Percentiles rank a stretch among this genome's conserved stretches.
phyloP scores from a whole-genome alignment of 2,797 vertebrate species.

The Acipenser ruthenus region DNA sequence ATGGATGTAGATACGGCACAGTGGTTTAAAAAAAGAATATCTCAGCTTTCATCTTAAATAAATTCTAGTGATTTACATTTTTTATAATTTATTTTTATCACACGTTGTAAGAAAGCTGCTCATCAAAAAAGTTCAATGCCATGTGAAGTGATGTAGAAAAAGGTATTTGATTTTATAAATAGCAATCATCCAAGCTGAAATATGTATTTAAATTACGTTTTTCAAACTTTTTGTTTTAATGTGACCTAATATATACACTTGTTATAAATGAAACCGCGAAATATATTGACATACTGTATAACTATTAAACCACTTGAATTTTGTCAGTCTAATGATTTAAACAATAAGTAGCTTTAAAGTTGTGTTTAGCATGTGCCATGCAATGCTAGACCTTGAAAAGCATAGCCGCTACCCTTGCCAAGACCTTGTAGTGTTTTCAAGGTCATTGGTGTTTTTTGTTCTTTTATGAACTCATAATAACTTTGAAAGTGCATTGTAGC shows the following conservation, averaged over 20 bases:
- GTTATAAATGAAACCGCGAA: too few species aligned
- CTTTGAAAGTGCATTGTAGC: background rate
- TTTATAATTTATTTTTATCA: background rate
- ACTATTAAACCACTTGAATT: too few species aligned
- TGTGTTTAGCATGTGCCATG: too few species aligned
- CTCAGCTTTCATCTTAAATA: background rate
- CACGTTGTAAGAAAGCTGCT: background rate
- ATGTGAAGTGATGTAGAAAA: background rate
- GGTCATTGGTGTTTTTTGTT: slow-evolving; percentile 23
- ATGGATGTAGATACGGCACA: background rate
- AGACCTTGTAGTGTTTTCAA: slow-evolving; percentile 20
- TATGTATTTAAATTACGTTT: too few species aligned
- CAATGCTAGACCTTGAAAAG: slow-evolving; percentile 2
- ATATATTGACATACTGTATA: too few species aligned
- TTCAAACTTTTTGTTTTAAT: too few species aligned
- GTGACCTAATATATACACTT: too few species aligned
- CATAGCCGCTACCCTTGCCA: slow-evolving; percentile 35
- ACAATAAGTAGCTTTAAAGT: too few species aligned
- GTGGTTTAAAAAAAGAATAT: background rate
- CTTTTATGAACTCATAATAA: background rate
- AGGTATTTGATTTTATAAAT: too few species aligned
- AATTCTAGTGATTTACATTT: background rate
- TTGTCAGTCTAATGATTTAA: too few species aligned
- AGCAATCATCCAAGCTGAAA: too few species aligned
- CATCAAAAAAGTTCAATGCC: background rate